phyloP scores from a whole-genome alignment of 2,113 vertebrate species.

The Dipodomys ordii region DNA sequence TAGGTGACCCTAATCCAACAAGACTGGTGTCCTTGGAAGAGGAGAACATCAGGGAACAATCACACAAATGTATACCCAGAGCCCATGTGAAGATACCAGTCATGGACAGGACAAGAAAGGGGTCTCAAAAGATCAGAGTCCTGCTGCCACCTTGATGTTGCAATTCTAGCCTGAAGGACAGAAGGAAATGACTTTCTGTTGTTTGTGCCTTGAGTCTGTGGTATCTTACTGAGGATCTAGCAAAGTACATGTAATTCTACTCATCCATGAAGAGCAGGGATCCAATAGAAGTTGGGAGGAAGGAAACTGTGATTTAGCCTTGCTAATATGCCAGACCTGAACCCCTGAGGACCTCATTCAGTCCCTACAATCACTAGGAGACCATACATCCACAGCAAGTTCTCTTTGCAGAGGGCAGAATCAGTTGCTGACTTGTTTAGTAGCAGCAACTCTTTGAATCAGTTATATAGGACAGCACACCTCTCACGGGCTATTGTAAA shows the following conservation, averaged over 20 bases:
- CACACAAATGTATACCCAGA: background rate
- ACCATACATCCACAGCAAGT: background rate
- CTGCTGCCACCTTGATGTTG: background rate
- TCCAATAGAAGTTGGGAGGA: background rate
- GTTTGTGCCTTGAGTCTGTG: too few relatives aligned
- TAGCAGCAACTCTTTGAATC: background rate
- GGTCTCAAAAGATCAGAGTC: background rate
- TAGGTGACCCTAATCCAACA: background rate
- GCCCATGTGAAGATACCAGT: background rate
- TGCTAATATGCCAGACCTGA: background rate
- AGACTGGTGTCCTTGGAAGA: background rate
- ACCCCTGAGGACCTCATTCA: background rate
- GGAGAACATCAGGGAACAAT: background rate
- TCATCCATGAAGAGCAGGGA: background rate
- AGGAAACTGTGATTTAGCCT: background rate
- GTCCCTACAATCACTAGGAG: background rate
- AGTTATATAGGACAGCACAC: background rate
- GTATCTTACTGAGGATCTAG: background rate
- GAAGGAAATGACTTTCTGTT: background rate
- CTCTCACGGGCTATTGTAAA: background rate
- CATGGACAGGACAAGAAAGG: background rate
- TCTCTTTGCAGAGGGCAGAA: background rate
- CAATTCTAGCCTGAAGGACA: background rate
- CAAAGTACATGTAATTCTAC: background rate
- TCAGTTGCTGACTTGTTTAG: background rate